These are phyloP conservation scores for Plusia festucae DNA, from an alignment of 2,888 invertebrate species.

Conservation along the genomic window DNA sequence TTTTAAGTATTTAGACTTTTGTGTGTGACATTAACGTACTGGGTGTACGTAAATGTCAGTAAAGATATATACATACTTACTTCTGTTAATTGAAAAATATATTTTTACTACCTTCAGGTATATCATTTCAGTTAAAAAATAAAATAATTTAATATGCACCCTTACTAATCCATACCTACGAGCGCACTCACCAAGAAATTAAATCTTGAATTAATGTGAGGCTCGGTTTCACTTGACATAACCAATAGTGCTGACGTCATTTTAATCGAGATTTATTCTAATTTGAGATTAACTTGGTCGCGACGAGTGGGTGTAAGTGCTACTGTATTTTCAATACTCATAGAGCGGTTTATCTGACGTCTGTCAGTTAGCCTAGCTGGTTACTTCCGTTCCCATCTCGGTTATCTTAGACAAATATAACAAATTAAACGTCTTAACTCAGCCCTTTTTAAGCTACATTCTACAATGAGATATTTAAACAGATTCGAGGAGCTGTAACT, in stretches of 20 bases:
- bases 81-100: no score
- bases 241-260: slow-evolving; percentile 1
- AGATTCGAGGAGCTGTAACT: slow-evolving; percentile 34
- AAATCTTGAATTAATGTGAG: slow-evolving; percentile 6
- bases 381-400: slow-evolving; percentile 82
- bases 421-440: slow-evolving; percentile 76
- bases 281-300: slow-evolving; percentile 1
- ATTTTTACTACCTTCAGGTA: neutral
- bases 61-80: no score
- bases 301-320: slow-evolving; percentile 7
- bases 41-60: no score
- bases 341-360: slow-evolving; percentile 75
- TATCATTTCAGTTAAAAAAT: neutral
- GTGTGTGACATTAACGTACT: no score
- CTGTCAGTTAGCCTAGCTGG: slow-evolving; percentile 68
- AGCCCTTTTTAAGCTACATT: slow-evolving; percentile 27
- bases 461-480: slow-evolving; percentile 56
- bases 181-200: slow-evolving; percentile 6
- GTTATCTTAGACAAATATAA: slow-evolving; percentile 85
- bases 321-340: slow-evolving; percentile 49
- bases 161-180: neutral
- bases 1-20: no score
- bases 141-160: neutral
- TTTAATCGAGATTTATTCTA: slow-evolving; percentile 5
- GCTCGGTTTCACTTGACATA: slow-evolving; percentile 7